phyloP scores from a whole-genome alignment of 2,113 vertebrate genomes.

The Corvus moneduloides region DNA sequence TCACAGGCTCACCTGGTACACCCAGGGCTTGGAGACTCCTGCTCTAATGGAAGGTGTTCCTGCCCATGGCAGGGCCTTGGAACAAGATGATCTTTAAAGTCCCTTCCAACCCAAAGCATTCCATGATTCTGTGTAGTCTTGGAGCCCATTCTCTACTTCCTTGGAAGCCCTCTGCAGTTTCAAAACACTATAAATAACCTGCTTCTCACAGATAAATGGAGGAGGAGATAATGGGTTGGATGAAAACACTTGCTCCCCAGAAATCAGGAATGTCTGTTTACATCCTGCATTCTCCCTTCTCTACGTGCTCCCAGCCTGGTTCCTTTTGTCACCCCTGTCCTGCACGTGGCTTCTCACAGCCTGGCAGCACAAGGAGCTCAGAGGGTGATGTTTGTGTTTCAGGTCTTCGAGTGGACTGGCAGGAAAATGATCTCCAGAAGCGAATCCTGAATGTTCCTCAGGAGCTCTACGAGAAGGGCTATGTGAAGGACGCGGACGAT shows the following conservation, averaged over 20 bases:
- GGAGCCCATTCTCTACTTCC: slow-evolving; percentile 14
- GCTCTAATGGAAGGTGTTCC: background rate
- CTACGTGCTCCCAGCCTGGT: background rate
- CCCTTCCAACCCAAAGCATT: background rate
- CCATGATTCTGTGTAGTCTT: background rate
- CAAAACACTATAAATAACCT: slow-evolving; percentile 5
- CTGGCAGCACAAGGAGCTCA: background rate
- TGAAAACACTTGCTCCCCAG: background rate
- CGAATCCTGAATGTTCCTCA: slow-evolving; percentile 85
- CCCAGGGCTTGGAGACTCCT: background rate
- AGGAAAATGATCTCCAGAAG: slow-evolving; percentile 88
- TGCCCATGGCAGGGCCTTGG: background rate
- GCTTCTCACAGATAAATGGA: background rate
- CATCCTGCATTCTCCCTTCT: background rate
- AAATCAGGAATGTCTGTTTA: background rate
- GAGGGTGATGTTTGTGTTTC: background rate
- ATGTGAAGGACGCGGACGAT: slow-evolving; percentile 88
- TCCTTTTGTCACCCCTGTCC: background rate
- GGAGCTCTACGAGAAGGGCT: slow-evolving; percentile 91
- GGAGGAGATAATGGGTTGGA: background rate
- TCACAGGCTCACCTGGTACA: background rate
- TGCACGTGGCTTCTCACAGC: rapidly evolving
- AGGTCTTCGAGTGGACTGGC: slow-evolving; percentile 94
- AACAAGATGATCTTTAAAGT: background rate
- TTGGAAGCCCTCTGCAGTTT: slow-evolving; percentile 31